Evolutionary conservation across 2,113 vertebrate species (phyloP).

Genomic region (Tinamus guttatus): DNA sequence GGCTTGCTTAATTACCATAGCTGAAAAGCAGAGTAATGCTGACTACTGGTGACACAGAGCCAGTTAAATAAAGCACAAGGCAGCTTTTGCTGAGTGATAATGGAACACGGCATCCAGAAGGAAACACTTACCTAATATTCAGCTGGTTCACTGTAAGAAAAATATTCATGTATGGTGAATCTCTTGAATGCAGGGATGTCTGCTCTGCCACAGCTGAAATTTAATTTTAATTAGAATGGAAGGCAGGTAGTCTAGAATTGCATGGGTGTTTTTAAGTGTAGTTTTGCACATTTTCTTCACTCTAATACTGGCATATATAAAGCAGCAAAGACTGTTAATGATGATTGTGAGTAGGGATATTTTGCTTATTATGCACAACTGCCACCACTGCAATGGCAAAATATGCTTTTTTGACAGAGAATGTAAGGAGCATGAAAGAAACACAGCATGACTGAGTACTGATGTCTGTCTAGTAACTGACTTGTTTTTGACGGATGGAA

Average conservation of each 20-base stretch:
- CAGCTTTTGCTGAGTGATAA: background rate
- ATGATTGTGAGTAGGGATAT: background rate
- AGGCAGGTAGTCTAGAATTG: background rate
- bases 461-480: background rate
- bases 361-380: accelerated
- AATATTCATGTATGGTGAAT: background rate
- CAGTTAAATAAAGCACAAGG: background rate
- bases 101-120: background rate
- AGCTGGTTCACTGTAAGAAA: background rate
- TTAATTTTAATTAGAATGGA: background rate
- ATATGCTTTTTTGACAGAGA: background rate
- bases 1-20: background rate
- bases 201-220: background rate
- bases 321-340: background rate
- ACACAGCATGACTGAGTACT: background rate
- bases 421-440: background rate
- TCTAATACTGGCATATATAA: background rate
- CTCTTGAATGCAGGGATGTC: too few relatives aligned
- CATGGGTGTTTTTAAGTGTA: too few relatives aligned
- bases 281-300: background rate
- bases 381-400: background rate
- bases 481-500: background rate
- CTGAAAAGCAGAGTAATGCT: background rate
- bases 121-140: background rate
- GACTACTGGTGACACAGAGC: background rate